Evolutionary conservation across 2,113 vertebrate species (phyloP).

Genomic region (Rhodinocichla rosea): DNA sequence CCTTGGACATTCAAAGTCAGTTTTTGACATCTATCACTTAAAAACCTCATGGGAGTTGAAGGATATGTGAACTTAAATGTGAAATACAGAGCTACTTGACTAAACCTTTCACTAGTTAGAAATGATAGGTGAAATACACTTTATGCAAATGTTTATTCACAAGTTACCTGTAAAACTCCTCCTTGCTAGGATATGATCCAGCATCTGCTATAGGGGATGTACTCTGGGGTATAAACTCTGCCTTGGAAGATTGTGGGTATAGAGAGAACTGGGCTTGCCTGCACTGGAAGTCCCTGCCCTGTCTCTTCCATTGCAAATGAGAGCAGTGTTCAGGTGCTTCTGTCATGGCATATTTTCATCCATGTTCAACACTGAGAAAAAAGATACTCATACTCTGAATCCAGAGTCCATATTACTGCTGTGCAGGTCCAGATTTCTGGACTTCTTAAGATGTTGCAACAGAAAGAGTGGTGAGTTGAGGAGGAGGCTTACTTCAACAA

Average conservation of each 20-base stretch:
- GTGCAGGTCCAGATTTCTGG: neutral
- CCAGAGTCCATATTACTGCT: neutral
- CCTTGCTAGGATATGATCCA: neutral
- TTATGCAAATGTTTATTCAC: neutral
- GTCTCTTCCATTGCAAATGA: accelerated
- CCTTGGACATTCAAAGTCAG: neutral
- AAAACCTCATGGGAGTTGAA: neutral
- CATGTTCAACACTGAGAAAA: neutral
- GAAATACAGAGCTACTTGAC: neutral
- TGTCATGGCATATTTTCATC: neutral
- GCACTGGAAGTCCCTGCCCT: neutral
- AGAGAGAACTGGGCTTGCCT: neutral
- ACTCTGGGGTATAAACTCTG: neutral
- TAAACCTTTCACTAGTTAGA: neutral
- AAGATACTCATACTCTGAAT: neutral
- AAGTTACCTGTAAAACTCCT: neutral
- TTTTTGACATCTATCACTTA: neutral
- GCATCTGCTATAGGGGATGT: neutral
- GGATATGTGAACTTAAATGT: neutral
- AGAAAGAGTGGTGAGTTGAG: neutral
- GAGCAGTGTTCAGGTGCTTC: neutral
- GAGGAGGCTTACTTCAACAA: neutral
- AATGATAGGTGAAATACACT: neutral
- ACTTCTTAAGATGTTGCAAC: neutral
- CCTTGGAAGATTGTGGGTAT: neutral